Conservation (phyloP, 2,797 vertebrate genomes). For the Cheirogaleus major region DNA sequence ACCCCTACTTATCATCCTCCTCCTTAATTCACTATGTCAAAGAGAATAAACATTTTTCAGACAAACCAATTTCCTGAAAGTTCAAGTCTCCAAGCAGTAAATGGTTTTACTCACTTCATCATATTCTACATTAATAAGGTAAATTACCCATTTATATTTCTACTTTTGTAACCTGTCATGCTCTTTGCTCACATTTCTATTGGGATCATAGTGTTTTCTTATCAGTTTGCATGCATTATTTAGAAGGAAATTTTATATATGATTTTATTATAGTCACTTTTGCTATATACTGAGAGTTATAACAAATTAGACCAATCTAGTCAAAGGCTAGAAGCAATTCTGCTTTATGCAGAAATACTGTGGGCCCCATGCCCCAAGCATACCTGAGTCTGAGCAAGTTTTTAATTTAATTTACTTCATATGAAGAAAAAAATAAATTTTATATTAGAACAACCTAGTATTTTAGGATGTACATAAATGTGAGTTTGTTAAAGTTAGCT, state of each 20-base stretch:
- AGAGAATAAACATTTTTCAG: neutral
- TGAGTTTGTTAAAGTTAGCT: neutral
- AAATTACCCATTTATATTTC: neutral
- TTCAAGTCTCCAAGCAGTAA: neutral
- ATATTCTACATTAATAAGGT: neutral
- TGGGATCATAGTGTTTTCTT: neutral
- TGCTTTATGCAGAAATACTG: neutral
- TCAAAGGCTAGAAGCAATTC: neutral
- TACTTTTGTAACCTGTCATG: neutral
- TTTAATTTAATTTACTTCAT: slow-evolving; percentile 6
- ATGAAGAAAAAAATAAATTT: slow-evolving; percentile 1
- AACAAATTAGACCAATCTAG: neutral
- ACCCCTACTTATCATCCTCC: neutral
- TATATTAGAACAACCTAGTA: neutral
- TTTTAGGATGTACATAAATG: neutral
- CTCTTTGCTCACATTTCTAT: neutral
- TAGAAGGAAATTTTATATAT: neutral
- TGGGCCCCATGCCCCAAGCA: neutral
- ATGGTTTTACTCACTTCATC: neutral
- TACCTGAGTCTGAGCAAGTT: neutral
- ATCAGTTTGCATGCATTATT: neutral
- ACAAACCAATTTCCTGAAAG: neutral
- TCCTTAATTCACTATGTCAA: neutral
- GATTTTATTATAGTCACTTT: neutral
- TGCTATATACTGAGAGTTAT: neutral